Percentiles rank a stretch among this genome's conserved stretches.
Conservation (phyloP, 1,140 invertebrate species). For the Solenopsis fugax region DNA sequence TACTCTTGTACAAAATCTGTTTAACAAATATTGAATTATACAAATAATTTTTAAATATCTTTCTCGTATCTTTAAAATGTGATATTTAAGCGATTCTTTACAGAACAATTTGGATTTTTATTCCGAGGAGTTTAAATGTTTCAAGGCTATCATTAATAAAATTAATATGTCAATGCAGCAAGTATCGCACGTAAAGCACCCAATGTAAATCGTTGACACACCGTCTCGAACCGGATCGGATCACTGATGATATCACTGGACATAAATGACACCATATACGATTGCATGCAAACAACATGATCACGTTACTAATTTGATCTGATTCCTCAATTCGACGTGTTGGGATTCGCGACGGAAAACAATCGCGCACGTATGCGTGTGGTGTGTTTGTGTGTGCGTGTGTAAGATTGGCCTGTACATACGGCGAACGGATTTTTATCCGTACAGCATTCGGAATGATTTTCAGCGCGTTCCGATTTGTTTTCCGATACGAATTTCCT, state of each 20-base stretch:
- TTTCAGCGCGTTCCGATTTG: conserved; percentile 61
- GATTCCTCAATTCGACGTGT: conserved; percentile 23
- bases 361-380: neutral
- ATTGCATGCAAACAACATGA: conserved; percentile 36
- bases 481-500: conserved; percentile 70
- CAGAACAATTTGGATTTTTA: neutral
- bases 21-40: neutral
- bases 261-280: conserved; percentile 22
- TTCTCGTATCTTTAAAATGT: neutral
- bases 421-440: neutral
- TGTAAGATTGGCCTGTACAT: neutral
- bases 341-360: conserved; percentile 48
- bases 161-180: conserved; percentile 20
- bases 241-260: neutral
- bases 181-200: conserved; percentile 19
- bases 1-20: neutral
- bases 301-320: conserved; percentile 28
- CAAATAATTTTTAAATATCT: conserved; percentile 9
- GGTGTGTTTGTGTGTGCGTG: neutral
- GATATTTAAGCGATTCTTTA: neutral
- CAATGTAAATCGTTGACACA: conserved; percentile 12
- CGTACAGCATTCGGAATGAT: conserved; percentile 14
- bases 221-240: neutral
- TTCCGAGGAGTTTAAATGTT: neutral
- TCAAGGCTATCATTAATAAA: neutral